Conservation (phyloP, 2,113 vertebrate species). For the Apistogramma diplotaenia region DNA sequence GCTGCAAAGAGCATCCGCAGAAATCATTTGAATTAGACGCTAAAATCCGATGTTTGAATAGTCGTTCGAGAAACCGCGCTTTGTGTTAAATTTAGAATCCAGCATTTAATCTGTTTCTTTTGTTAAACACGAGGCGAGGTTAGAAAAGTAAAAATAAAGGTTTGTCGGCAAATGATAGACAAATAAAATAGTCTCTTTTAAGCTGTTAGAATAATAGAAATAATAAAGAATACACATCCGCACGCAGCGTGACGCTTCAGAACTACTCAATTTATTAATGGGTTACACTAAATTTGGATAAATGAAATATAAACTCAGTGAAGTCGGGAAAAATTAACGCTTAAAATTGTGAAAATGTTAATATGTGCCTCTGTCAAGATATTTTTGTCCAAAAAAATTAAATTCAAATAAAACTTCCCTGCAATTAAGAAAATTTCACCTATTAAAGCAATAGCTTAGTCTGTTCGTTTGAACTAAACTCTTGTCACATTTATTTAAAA, state of each 20-base stretch:
- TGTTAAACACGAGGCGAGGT: neutral
- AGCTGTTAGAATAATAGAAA: neutral
- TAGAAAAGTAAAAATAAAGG: neutral
- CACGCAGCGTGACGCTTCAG: neutral
- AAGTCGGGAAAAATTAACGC: neutral
- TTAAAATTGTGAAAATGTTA: neutral
- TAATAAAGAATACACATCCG: neutral
- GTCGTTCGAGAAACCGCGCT: neutral
- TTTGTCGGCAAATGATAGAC: neutral
- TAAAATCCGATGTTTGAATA: neutral
- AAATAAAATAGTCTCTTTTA: neutral
- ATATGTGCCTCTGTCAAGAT: neutral
- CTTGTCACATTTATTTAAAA: neutral
- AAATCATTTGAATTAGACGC: neutral
- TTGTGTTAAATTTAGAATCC: neutral
- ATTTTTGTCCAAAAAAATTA: neutral
- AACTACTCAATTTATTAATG: neutral
- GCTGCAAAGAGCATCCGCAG: neutral
- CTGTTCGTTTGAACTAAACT: neutral
- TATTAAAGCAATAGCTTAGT: neutral
- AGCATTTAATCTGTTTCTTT: conserved; percentile 1
- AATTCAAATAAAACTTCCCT: neutral
- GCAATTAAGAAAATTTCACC: neutral
- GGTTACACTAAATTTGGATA: neutral
- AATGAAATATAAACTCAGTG: neutral